A percentile compares a stretch with the other conserved stretches of the same genome.
Conservation (phyloP, 2,888 invertebrate species). For the Dione vanillae region DNA sequence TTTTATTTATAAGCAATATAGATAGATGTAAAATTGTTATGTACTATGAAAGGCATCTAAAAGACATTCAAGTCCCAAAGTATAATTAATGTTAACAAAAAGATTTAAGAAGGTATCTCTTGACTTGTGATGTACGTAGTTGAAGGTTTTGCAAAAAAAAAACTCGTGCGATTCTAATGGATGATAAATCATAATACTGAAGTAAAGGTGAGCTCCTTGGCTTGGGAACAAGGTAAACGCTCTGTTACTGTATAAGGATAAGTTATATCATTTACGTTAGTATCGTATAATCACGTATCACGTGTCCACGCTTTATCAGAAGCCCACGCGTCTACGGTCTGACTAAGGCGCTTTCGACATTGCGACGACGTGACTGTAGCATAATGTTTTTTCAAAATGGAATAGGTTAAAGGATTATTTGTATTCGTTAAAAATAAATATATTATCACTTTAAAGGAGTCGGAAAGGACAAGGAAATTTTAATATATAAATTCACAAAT, state of each 20-base stretch:
- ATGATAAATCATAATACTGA: conserved; percentile 34
- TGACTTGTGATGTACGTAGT: conserved; percentile 32
- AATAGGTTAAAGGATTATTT: not conserved
- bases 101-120: not conserved
- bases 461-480: too few species aligned
- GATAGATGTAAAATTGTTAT: too few species aligned
- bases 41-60: not conserved
- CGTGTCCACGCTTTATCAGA: conserved; percentile 59
- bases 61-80: not conserved
- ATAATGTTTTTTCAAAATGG: not conserved
- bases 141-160: conserved; percentile 35
- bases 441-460: too few species aligned
- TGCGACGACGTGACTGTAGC: conserved; percentile 21
- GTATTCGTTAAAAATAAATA: too few species aligned
- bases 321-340: conserved; percentile 62
- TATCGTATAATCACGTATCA: conserved; percentile 62
- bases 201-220: conserved; percentile 49
- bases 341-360: conserved; percentile 56
- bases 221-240: conserved; percentile 52
- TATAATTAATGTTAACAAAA: not conserved
- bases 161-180: conserved; percentile 33
- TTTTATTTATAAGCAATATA: too few species aligned
- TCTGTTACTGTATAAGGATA: conserved; percentile 53
- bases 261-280: conserved; percentile 46
- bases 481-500: too few species aligned